phyloP scores from a whole-genome alignment of 2,888 invertebrate species.

The Apodemia mormo region DNA sequence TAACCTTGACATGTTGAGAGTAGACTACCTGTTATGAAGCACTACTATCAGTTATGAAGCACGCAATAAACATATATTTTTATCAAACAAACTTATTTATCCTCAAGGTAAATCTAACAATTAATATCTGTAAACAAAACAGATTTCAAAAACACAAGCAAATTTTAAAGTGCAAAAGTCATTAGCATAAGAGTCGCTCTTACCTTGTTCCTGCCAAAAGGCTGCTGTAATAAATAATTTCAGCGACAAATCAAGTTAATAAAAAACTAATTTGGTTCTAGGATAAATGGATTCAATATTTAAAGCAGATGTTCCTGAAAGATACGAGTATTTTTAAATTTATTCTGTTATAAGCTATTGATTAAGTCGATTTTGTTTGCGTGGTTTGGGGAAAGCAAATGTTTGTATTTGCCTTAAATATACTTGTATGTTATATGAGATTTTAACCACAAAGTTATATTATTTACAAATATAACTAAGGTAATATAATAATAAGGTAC shows the following conservation, averaged over 20 bases:
- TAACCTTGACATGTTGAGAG: no score
- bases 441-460: no score
- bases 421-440: no score
- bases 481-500: no score
- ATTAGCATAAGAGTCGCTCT: conserved; percentile 22
- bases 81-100: background rate
- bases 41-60: no score
- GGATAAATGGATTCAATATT: conserved; percentile 9
- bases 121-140: background rate
- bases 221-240: conserved; percentile 22
- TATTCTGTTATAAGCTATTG: background rate
- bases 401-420: no score
- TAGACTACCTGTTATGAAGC: no score
- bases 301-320: background rate
- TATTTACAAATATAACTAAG: no score
- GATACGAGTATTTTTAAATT: background rate
- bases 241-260: conserved; percentile 17
- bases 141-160: conserved; percentile 20
- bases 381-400: no score
- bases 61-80: no score
- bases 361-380: background rate
- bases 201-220: conserved; percentile 23
- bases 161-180: conserved; percentile 25
- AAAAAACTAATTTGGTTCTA: conserved; percentile 16
- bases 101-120: background rate